phyloP scores from a whole-genome alignment of 1,140 invertebrate genomes.

The Cataglyphis hispanica region DNA sequence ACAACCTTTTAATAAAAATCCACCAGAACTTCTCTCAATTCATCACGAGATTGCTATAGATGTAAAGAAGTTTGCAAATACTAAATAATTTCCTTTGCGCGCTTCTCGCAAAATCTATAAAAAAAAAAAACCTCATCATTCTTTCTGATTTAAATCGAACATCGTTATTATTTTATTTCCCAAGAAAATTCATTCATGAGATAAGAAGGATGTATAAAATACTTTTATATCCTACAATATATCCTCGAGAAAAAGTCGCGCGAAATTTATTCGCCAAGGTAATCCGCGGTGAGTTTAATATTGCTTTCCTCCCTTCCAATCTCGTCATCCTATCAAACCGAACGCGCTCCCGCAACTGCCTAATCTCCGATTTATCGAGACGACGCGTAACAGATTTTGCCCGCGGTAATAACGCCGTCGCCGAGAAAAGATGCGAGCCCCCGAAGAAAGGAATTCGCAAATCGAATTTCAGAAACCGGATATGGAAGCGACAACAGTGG shows the following conservation, averaged over 20 bases:
- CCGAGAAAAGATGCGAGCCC: not conserved
- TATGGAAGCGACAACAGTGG: slow-evolving; percentile 15
- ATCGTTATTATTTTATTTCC: not conserved
- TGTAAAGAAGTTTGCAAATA: slow-evolving; percentile 5
- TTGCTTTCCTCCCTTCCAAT: slow-evolving; percentile 22
- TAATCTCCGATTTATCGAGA: slow-evolving; percentile 62
- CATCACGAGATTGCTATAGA: slow-evolving; percentile 16
- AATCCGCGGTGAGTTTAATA: slow-evolving; percentile 40
- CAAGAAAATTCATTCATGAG: not conserved
- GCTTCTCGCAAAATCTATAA: not conserved
- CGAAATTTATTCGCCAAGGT: not conserved
- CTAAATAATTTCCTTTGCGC: slow-evolving; percentile 13
- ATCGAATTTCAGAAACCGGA: slow-evolving; percentile 54
- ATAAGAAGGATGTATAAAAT: not conserved
- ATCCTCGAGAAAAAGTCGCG: not conserved
- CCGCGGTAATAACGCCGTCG: not conserved
- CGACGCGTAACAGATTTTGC: slow-evolving; percentile 45
- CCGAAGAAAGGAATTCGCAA: slow-evolving; percentile 29
- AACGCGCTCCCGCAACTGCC: not conserved
- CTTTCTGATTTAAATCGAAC: not conserved
- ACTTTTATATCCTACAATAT: not conserved
- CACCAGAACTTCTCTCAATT: not conserved
- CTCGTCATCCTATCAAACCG: slow-evolving; percentile 29
- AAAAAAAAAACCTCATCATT: not conserved
- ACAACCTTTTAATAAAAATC: slow-evolving; percentile 1